Evolutionary conservation across 2,113 vertebrate genomes (phyloP).

Genomic region (Pelodiscus sinensis): DNA sequence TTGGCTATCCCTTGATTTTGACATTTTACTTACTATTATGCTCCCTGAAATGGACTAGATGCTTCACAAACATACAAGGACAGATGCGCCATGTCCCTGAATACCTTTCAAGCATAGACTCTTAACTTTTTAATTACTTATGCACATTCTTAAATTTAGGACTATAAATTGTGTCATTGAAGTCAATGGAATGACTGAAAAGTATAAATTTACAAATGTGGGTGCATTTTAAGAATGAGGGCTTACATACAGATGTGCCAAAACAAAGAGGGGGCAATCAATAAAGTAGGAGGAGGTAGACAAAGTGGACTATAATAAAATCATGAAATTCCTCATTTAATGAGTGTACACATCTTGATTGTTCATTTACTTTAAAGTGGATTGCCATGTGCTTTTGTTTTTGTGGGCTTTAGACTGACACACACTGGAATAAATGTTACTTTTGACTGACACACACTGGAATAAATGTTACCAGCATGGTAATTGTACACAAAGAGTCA

Average conservation of each 20-base stretch:
- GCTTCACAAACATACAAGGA: not conserved
- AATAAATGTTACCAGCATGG: not conserved
- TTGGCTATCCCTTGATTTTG: not conserved
- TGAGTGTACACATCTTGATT: not conserved
- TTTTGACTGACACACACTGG: not conserved
- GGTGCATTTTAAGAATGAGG: not conserved
- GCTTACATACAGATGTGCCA: not conserved
- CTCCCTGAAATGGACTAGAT: not conserved
- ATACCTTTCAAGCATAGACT: not conserved
- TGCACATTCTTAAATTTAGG: not conserved
- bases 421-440: not conserved
- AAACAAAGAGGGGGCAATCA: fast-evolving
- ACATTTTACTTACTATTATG: not conserved
- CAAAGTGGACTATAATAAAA: not conserved
- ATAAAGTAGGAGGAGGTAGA: not conserved
- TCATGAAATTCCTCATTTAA: not conserved
- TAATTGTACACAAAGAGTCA: not conserved
- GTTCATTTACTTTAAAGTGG: not conserved
- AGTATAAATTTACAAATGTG: not conserved
- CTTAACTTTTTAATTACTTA: not conserved
- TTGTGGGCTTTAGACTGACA: not conserved
- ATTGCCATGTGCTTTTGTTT: not conserved
- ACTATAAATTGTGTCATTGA: not conserved
- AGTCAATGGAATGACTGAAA: not conserved
- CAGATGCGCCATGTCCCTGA: not conserved